Evolutionary conservation across 2,888 invertebrate species (phyloP), one percentile per base, ranked within the genome.

Genomic region (Corbicula japonica): DNA sequence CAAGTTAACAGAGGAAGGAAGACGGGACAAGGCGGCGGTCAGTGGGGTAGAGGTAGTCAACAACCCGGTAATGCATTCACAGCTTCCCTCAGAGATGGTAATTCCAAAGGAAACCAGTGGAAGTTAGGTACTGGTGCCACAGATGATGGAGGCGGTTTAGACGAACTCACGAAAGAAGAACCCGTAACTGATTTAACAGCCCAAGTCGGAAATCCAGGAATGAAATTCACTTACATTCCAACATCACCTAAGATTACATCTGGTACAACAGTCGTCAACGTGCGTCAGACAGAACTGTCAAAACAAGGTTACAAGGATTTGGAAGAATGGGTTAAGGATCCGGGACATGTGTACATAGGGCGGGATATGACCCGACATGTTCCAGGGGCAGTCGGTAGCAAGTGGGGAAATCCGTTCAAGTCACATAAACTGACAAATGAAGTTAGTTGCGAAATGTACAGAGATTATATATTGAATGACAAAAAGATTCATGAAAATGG

Each of bases 331-430:
- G 32, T 83, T 6, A 52, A 66, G 18, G 35, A 80, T 44, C 77
- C 83, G 1, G 73, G 80, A 44, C 65, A 86, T 48, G 62, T 86
- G 4, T 86, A 86, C 66, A 85, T 86, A 23, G 86, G 85, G 5
- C 72, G 86, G 1, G 62, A 81, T 44, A 86, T 85, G 85, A 80
- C 85, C 0, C 61, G 46, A 26, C 85, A 84, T 48, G 85, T 86
- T 0, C 79, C 79, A 0, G 85, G 85, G 6, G 85, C 86, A 18
- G 74, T 77, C 0, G 84, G 83, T 1, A 86, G 86, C 58, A 85
- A 83, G 35, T 86, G 85, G 85, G 62, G 70, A 15, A 86, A 86
- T 32, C 86, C 86, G 6, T 85, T 83, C 52, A 62, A 74, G 32
- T 62, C 60, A 3, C 66, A 70, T 28, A 69, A 83, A 30, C 23